A percentile compares a stretch with the other conserved stretches of the same genome.
Evolutionary conservation across 2,888 invertebrate species (phyloP).

Genomic region (Ceramica pisi): DNA sequence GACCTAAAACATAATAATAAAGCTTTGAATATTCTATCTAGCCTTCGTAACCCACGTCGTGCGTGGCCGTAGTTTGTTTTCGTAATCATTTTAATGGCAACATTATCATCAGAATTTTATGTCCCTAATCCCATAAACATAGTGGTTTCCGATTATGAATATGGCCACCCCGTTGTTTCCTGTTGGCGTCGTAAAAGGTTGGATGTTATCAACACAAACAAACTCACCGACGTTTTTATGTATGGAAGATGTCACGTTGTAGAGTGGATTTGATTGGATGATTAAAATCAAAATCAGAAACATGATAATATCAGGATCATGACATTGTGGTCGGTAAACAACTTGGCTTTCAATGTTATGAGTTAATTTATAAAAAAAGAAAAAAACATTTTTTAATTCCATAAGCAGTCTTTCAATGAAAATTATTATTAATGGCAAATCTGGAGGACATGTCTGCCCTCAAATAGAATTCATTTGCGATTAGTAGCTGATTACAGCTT

Average conservation of each 20-base stretch:
- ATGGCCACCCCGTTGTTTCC: constrained; percentile 64
- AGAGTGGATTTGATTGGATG: constrained; percentile 23
- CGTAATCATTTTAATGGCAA: constrained; percentile 55
- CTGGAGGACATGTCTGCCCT: too few species aligned
- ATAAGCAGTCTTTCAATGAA: too few species aligned
- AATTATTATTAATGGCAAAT: too few species aligned
- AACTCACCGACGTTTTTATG: neutral
- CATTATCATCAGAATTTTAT: constrained; percentile 59
- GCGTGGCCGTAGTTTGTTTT: constrained; percentile 37
- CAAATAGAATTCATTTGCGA: too few species aligned
- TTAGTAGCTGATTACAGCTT: too few species aligned
- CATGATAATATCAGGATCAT: neutral
- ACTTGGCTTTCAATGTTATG: too few species aligned
- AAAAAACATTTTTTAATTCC: too few species aligned
- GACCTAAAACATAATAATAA: constrained; percentile 5
- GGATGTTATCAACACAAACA: constrained; percentile 20
- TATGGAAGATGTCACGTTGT: constrained; percentile 20
- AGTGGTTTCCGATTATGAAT: constrained; percentile 63
- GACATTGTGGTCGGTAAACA: neutral
- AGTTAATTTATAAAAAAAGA: too few species aligned
- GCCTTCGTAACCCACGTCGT: constrained; percentile 10
- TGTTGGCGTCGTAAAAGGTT: constrained; percentile 51
- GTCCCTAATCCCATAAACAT: constrained; percentile 48
- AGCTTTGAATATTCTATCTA: constrained; percentile 28
- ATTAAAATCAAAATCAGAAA: constrained; percentile 30